phyloP scores from a whole-genome alignment of 2,888 invertebrate genomes.

The Bimastos eiseni region DNA sequence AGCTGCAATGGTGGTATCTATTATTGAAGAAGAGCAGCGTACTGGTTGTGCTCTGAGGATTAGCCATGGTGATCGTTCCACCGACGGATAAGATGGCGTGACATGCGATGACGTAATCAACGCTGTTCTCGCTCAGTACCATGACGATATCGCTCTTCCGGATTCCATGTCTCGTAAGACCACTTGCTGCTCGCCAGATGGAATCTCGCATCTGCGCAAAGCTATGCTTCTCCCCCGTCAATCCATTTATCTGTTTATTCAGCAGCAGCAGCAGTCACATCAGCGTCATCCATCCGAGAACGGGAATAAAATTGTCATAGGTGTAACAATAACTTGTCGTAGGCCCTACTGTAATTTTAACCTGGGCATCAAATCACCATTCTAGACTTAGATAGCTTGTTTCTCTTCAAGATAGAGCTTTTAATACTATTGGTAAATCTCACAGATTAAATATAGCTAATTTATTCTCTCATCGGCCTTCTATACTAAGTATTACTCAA shows the following conservation, averaged over 20 bases:
- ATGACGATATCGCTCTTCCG: slow-evolving; percentile 37
- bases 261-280: background rate
- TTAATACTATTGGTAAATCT: too few species aligned
- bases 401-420: too few species aligned
- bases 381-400: too few species aligned
- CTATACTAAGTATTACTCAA: too few species aligned
- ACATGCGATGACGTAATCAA: slow-evolving; percentile 37
- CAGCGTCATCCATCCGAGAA: background rate
- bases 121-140: slow-evolving; percentile 35
- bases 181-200: slow-evolving; percentile 36
- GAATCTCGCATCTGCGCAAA: slow-evolving; percentile 35
- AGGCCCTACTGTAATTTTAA: too few species aligned
- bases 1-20: too few species aligned
- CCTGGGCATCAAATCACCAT: too few species aligned
- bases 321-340: too few species aligned
- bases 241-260: slow-evolving; percentile 33
- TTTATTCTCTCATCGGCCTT: too few species aligned
- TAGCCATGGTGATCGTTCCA: slow-evolving; percentile 35
- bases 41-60: slow-evolving; percentile 34
- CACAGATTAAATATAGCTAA: too few species aligned
- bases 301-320: background rate
- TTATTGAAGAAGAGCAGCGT: too few species aligned
- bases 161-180: slow-evolving; percentile 33
- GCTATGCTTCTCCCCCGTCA: slow-evolving; percentile 31
- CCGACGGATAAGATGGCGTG: slow-evolving; percentile 36